Conservation (phyloP, 2,888 invertebrate species). For the Hyles lineata region DNA sequence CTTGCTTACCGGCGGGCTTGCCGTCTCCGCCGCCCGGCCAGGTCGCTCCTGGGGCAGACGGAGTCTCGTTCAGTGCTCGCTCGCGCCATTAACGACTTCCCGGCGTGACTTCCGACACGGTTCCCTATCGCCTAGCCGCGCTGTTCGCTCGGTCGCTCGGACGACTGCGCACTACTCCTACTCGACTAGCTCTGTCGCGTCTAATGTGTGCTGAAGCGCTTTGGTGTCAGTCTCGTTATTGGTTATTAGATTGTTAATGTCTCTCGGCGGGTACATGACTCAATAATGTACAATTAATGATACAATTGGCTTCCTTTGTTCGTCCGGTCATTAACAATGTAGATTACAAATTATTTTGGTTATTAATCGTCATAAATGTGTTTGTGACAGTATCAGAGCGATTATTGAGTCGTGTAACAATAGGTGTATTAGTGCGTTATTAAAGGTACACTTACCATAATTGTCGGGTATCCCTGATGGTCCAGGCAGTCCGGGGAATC, state of each 20-base stretch:
- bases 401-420: conserved; percentile 64
- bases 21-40: conserved; percentile 61
- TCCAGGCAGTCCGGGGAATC: conserved; percentile 90
- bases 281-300: conserved; percentile 77
- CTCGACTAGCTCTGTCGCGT: conserved; percentile 45
- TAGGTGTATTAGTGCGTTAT: conserved; percentile 51
- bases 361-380: conserved; percentile 54
- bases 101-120: conserved; percentile 26
- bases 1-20: conserved; percentile 32
- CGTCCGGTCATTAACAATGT: conserved; percentile 54
- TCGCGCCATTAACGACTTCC: conserved; percentile 43
- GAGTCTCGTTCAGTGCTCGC: conserved; percentile 73
- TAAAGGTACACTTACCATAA: conserved; percentile 88
- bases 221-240: conserved; percentile 67
- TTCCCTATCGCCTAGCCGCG: conserved; percentile 33
- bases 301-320: conserved; percentile 56
- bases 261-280: conserved; percentile 68
- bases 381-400: conserved; percentile 46
- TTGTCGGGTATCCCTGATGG: conserved; percentile 94
- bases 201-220: conserved; percentile 60
- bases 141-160: conserved; percentile 26
- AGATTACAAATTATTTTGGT: conserved; percentile 58
- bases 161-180: not conserved
- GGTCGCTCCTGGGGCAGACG: conserved; percentile 81
- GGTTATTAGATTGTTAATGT: conserved; percentile 67